Evolutionary conservation across 2,113 vertebrate genomes (phyloP), one percentile per base, ranked within the genome.

Genomic region (Arvicanthis niloticus): DNA sequence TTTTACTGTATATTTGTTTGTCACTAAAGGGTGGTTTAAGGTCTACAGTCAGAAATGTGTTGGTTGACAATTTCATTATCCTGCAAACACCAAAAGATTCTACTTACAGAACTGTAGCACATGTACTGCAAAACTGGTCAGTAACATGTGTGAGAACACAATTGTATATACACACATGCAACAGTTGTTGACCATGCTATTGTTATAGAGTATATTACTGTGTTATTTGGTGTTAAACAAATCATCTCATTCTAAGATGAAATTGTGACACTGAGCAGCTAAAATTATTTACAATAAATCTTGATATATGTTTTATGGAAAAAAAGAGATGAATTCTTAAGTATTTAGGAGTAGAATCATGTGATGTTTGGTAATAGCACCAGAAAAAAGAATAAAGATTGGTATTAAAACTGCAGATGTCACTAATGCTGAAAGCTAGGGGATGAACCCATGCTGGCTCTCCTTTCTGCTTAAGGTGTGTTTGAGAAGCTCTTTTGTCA

Each of bases 401-500:
- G 31, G 45, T 87, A 91, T 19, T 26, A 68, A 88, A 91, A 88
- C 21, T 4, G 19, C 0, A 90, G 42, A 62, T 11, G 4, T 87
- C 94, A 26, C 42, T 92, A 78, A 72, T 75, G 84, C 31, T 80
- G 95, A 81, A 77, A 77, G 26, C 60, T 82, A 15, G 4, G 3
- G 85, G 19, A 40, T 51, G 21, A 68, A 5, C 60, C 10, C 48
- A 0, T 45, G 58, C 89, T 34, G 22, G 0, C 34, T 42, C 40
- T 78, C 91, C n/a, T 88, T 62, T 67, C 21, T 84, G 21, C 58
- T 80, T 89, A 70, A 37, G 51, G 9, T 62, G 1, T 90, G 75
- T 81, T 85, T 93, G 80, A 93, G 29, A 93, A 93, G 31, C 65
- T 70, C 15, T 9, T 12, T 58, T 93, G 78, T 87, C 29, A 11